phyloP scores from a whole-genome alignment of 2,113 vertebrate species.

The Theristicus caerulescens region DNA sequence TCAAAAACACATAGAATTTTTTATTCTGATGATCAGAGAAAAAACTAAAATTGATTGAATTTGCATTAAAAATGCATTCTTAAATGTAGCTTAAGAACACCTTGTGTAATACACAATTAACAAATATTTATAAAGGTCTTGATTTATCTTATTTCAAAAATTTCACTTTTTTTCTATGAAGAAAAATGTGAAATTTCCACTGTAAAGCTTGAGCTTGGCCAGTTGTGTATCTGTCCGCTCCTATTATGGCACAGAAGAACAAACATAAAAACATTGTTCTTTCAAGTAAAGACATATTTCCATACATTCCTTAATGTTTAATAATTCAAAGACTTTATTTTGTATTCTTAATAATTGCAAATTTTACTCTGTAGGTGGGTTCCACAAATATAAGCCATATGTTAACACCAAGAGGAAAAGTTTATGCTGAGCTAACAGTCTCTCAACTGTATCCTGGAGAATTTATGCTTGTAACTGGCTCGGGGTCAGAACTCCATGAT shows the following conservation, averaged over 20 bases:
- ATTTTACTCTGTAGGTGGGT: slow-evolving; percentile 80
- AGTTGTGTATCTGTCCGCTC: neutral
- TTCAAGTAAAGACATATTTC: neutral
- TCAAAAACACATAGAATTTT: neutral
- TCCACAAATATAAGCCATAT: slow-evolving; percentile 97
- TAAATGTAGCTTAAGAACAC: neutral
- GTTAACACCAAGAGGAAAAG: slow-evolving; percentile 88
- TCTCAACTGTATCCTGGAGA: slow-evolving; percentile 85
- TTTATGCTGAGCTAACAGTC: slow-evolving; percentile 93
- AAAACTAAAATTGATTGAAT: neutral
- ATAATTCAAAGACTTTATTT: neutral
- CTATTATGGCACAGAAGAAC: neutral
- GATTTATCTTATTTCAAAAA: neutral
- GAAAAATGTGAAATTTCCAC: neutral
- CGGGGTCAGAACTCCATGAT: slow-evolving; percentile 94
- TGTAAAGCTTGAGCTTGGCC: neutral
- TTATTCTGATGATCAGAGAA: neutral
- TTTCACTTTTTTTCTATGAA: neutral
- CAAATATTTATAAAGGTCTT: neutral
- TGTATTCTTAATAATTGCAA: neutral
- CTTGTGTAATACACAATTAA: neutral
- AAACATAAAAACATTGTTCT: neutral
- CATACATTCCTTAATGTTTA: neutral
- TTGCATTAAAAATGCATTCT: neutral
- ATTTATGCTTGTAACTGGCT: slow-evolving; percentile 93